phyloP scores from a whole-genome alignment of 2,888 invertebrate species.

The Lampropteryx suffumata region DNA sequence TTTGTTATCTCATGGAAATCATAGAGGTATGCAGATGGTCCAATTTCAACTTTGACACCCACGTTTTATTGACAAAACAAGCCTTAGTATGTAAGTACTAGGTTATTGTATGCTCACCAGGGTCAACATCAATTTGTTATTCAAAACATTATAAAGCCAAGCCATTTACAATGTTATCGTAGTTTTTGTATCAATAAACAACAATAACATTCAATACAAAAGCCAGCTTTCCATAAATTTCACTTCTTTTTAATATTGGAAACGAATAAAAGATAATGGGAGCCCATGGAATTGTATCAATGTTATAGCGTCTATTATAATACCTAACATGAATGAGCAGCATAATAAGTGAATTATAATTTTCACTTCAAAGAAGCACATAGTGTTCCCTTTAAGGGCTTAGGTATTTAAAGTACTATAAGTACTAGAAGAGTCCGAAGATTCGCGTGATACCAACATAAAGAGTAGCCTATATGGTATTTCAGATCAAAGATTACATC shows the following conservation, averaged over 20 bases:
- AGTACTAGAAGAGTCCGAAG: no score
- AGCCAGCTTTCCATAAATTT: conserved; percentile 29
- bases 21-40: no score
- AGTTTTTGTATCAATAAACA: conserved; percentile 29
- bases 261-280: conserved; percentile 27
- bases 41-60: neutral
- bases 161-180: conserved; percentile 6
- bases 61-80: neutral
- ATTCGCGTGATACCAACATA: no score
- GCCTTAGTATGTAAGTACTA: no score
- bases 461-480: no score
- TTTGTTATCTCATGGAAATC: no score
- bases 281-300: conserved; percentile 10
- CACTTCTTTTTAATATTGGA: conserved; percentile 34
- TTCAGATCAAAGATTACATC: no score
- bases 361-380: neutral
- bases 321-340: neutral
- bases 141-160: conserved; percentile 4
- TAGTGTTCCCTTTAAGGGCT: no score
- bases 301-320: conserved; percentile 4
- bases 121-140: conserved; percentile 12
- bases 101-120: conserved; percentile 5
- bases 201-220: conserved; percentile 34
- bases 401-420: no score
- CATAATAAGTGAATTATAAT: neutral